Evolutionary conservation across 1,140 invertebrate species (phyloP).

Genomic region (Penaeus indicus): DNA sequence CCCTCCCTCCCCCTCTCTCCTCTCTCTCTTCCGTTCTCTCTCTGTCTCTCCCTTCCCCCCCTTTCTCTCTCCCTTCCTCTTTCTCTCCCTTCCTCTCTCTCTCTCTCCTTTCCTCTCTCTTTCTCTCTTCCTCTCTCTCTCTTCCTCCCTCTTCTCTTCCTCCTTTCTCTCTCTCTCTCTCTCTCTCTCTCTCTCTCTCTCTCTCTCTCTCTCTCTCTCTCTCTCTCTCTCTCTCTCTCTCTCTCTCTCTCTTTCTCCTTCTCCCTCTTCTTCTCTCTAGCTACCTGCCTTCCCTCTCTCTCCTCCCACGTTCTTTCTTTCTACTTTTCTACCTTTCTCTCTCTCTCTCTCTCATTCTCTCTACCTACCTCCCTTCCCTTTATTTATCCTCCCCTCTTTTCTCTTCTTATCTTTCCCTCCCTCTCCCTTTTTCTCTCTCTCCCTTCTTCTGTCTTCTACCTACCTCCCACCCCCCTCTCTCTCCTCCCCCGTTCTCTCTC

Average conservation of each 20-base stretch:
- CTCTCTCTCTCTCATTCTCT: no score
- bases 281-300: no score
- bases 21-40: neutral
- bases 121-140: neutral
- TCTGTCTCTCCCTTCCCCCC: neutral
- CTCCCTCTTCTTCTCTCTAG: no score
- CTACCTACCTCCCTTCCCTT: no score
- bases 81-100: neutral
- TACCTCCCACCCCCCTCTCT: no score
- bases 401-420: no score
- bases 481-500: no score
- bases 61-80: neutral
- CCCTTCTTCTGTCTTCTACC: no score
- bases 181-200: conserved; percentile 30
- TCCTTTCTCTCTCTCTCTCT: conserved; percentile 25
- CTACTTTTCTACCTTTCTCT: no score
- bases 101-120: conserved; percentile 18
- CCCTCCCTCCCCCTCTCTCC: conserved; percentile 5
- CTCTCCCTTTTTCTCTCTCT: no score
- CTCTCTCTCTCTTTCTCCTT: neutral
- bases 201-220: conserved; percentile 29
- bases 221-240: neutral
- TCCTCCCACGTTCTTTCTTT: no score
- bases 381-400: no score
- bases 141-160: neutral